phyloP scores from a whole-genome alignment of 2,113 vertebrate species.

The Cacatua alba region DNA sequence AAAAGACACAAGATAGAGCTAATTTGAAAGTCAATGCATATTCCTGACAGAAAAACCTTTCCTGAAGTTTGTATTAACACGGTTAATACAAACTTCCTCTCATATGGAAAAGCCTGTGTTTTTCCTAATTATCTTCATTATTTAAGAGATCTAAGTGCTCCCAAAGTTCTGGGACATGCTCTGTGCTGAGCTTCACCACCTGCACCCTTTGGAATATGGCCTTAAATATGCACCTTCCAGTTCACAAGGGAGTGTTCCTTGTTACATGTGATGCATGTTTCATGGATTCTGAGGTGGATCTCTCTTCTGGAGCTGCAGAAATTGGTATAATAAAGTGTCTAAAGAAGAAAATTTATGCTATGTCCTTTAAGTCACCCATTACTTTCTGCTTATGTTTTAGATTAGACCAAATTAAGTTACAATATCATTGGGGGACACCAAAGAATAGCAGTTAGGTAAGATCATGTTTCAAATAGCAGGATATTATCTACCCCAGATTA shows the following conservation, averaged over 20 bases:
- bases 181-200: neutral
- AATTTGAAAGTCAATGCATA: neutral
- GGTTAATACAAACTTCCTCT: neutral
- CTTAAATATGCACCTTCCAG: neutral
- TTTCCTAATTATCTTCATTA: neutral
- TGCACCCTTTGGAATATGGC: neutral
- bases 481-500: neutral
- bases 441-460: neutral
- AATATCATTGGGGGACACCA: neutral
- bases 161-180: neutral
- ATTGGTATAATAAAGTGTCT: neutral
- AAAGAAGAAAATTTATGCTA: neutral
- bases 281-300: neutral
- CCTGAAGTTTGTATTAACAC: neutral
- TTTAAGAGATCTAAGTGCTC: neutral
- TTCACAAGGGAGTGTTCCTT: neutral
- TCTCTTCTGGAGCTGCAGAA: neutral
- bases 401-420: neutral
- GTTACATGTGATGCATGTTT: neutral
- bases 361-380: neutral
- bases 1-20: neutral
- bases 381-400: neutral
- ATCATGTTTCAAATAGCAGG: neutral
- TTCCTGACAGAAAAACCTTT: neutral
- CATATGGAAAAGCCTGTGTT: fast-evolving